Conservation (phyloP, 1,140 invertebrate genomes). For the Drosophila aff. region DNA sequence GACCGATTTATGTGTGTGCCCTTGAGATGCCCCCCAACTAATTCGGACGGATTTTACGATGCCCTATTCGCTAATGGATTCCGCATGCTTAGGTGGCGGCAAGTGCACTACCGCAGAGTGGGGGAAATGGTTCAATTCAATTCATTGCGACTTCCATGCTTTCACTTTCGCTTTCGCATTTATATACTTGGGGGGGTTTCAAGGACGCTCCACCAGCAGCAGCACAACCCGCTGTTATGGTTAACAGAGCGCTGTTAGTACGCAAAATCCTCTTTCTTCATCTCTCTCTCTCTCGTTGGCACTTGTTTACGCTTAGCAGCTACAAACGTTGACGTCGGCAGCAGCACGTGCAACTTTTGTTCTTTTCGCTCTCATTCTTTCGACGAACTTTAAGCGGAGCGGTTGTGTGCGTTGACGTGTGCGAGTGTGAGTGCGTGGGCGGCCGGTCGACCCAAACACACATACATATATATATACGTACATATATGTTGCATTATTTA, state of each 20-base stretch:
- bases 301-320: slow-evolving; percentile 68
- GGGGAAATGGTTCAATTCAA: slow-evolving; percentile 22
- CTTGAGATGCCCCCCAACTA: slow-evolving; percentile 34
- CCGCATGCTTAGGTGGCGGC: slow-evolving; percentile 4
- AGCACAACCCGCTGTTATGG: slow-evolving; percentile 6
- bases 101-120: slow-evolving; percentile 5
- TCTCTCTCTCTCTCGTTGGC: slow-evolving; percentile 22
- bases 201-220: slow-evolving; percentile 25
- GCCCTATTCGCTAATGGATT: slow-evolving; percentile 28
- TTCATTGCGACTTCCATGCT: slow-evolving; percentile 16
- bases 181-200: slow-evolving; percentile 14
- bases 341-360: slow-evolving; percentile 64
- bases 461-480: not conserved
- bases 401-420: slow-evolving; percentile 57
- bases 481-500: slow-evolving; percentile 62
- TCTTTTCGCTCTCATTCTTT: slow-evolving; percentile 66
- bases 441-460: slow-evolving; percentile 19
- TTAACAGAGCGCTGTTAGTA: slow-evolving; percentile 48
- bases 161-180: slow-evolving; percentile 25
- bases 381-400: slow-evolving; percentile 58
- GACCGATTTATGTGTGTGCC: slow-evolving; percentile 17
- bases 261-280: slow-evolving; percentile 6
- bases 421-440: slow-evolving; percentile 25
- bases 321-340: not conserved
- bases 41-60: slow-evolving; percentile 2